Evolutionary conservation across 1,140 invertebrate species (phyloP), one percentile per base, ranked within the genome.

Genomic region (Pseudomyrmex sp.): DNA sequence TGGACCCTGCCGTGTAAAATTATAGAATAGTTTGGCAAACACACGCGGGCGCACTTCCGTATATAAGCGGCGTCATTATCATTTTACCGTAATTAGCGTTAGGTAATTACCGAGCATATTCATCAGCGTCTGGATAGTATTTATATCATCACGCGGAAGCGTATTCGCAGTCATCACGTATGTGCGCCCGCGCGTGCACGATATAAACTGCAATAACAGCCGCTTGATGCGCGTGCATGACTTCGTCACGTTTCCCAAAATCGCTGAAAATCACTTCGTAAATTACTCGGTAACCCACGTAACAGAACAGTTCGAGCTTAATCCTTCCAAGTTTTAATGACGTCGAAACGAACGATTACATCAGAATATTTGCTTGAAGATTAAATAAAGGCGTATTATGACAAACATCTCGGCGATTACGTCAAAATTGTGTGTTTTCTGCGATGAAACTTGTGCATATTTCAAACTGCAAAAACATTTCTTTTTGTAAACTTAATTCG

Each of bases 11-110:
- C 20, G 50, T 61, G 83, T 85, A 88, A 88, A 88, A 88, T 88
- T 88, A 85, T 79, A 85, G 86, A 88, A 88, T 82, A 82, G 83
- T 82, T 88, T 85, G 86, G 86, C 87, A 73, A 85, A 85, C 76
- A 82, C 35, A 35, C 35, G 35, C 59, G 86, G 59, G 26, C 66
- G 69, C 59, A 61, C 76, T 85, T 26, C 44, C 54, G 66, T 61
- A 80, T 7, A 35, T 46, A 69, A 82, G 73, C 77, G 83, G 58
- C 70, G 84, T 85, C 88, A 89, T 89, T 89, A 89, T 89, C 87
- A 88, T 89, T 89, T 86, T 86, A 85, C 79, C 74, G 87, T 88
- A 89, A 88, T 89, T 88, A 88, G 84, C 88, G 77, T 86, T 88
- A 73, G 69, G 84, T 89, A 89, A 89, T 89, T 89, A 89, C 79